Conservation (phyloP, 64 coral and sea anemone species). For the Montipora efflorescens region DNA sequence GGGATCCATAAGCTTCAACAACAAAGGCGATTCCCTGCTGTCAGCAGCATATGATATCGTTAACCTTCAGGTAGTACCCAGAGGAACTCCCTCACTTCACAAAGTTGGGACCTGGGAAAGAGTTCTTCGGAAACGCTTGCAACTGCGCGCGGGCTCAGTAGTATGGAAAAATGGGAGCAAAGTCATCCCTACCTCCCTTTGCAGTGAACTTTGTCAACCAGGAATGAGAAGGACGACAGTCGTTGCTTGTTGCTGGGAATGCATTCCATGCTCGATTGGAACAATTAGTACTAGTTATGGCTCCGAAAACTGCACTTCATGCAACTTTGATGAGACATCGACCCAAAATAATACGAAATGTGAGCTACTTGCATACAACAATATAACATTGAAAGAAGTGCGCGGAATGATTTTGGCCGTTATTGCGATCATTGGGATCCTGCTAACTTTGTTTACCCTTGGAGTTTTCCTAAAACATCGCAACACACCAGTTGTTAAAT, state of each 20-base stretch:
- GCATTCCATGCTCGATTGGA: slow-evolving; percentile 58
- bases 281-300: slow-evolving; percentile 25
- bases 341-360: slow-evolving; percentile 48
- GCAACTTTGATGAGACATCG: slow-evolving; percentile 58
- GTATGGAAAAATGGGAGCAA: slow-evolving; percentile 69
- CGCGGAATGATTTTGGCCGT: slow-evolving; percentile 13
- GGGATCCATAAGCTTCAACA: slow-evolving; percentile 63
- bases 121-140: background rate
- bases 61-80: slow-evolving; percentile 60
- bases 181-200: slow-evolving; percentile 46
- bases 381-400: slow-evolving; percentile 39
- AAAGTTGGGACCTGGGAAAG: slow-evolving; percentile 73
- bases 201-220: slow-evolving; percentile 74
- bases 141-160: slow-evolving; percentile 13
- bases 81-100: background rate
- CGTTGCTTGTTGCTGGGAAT: slow-evolving; percentile 85
- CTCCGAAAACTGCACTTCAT: slow-evolving; percentile 80
- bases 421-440: background rate
- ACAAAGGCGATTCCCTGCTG: slow-evolving; percentile 70
- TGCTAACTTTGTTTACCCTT: background rate
- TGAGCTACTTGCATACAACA: slow-evolving; percentile 52
- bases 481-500: slow-evolving; percentile 48
- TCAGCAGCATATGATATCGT: slow-evolving; percentile 81
- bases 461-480: background rate
- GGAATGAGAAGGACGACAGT: slow-evolving; percentile 65